These are phyloP conservation scores for Trichomalopsis sarcophagae DNA, from an alignment of 1,140 invertebrate genomes.

Conservation along the genomic window DNA sequence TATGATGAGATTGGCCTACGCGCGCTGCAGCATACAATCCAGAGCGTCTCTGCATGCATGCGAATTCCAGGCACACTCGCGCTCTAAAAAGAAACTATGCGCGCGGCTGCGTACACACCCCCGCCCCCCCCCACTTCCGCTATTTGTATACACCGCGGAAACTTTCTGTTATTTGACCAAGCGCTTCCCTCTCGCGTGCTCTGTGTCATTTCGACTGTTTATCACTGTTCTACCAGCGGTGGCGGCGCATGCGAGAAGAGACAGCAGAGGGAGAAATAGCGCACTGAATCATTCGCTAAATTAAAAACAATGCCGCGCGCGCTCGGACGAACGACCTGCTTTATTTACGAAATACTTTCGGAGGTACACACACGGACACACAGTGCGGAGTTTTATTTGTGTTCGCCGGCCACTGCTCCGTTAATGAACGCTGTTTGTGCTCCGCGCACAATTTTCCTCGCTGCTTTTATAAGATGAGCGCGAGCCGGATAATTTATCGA, in stretches of 20 bases:
- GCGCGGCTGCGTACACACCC: neutral
- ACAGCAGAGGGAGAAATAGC: neutral
- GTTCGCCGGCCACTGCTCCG: neutral
- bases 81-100: no score
- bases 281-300: neutral
- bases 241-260: neutral
- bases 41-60: no score
- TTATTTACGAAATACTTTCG: neutral
- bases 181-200: neutral
- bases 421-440: neutral
- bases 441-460: neutral
- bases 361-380: neutral
- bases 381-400: neutral
- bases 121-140: neutral
- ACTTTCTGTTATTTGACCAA: conserved; percentile 7
- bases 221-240: neutral
- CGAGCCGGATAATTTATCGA: neutral
- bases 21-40: neutral
- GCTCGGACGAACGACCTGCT: neutral
- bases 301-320: conserved; percentile 10
- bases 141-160: neutral
- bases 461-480: neutral
- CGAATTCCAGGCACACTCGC: no score
- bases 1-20: neutral
- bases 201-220: neutral